Evolutionary conservation across 2,113 vertebrate species (phyloP), one percentile per base, ranked within the genome.

Genomic region (Galeopterus variegatus): DNA sequence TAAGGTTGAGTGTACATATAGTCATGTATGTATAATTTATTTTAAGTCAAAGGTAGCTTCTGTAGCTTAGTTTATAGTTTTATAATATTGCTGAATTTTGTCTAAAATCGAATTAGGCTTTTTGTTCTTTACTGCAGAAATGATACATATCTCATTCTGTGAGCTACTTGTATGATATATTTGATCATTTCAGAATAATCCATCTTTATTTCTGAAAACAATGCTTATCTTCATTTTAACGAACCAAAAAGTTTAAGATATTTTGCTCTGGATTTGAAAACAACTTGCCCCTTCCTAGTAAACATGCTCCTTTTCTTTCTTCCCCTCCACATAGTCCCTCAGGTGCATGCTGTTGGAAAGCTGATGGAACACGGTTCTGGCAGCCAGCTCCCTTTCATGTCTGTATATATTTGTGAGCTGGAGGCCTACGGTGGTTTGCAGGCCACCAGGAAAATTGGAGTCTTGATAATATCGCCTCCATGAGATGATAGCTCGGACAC

Each of bases 21-120:
- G 17, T 82, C 86, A 31, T 75, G 1, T 33, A 23, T 50, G 15
- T 72, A n/a, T 93, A 54, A 94, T 80, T 94, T 93, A 88, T 77
- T 94, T 90, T 36, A 94, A 73, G 62, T 76, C 50, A 81, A 79
- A 93, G 15, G 17, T 72, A 75, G 48, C 54, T 89, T 95, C 26
- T 86, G 6, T 72, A 62, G 18, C 41, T 83, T 86, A 48, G 21
- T 21, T 23, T 81, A 36, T 67, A 41, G 60, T 88, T 48, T 86
- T 86, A 24, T 13, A 81, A 67, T 48, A 72, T 33, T 84, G 54
- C 33, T 50, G 54, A 67, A 36, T 54, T 80, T 72, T 75, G 17
- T 65, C 70, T 36, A 79, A 72, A 93, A 67, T 86, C 19, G 41
- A 93, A 52, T 76, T 85, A 73, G 52, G 11, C 14, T 70, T 89